Percentiles rank a stretch among this genome's conserved stretches.
Evolutionary conservation across 2,113 vertebrate species (phyloP).

Genomic region (Pseudopodoces humilis): DNA sequence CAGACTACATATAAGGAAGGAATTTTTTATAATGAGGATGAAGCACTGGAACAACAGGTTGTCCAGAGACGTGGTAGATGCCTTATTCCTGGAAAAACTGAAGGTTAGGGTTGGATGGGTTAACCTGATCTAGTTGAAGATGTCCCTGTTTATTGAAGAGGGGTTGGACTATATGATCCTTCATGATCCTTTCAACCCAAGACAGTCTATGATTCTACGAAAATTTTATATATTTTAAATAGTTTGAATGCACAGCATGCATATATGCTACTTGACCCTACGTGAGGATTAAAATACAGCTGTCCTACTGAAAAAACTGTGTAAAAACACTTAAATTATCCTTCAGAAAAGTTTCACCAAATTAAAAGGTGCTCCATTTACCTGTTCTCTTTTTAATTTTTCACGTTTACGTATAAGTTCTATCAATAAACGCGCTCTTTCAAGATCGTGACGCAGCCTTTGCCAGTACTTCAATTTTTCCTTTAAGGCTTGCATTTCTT

Average conservation of each 20-base stretch:
- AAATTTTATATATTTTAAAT: neutral
- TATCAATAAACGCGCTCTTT: conserved; percentile 89
- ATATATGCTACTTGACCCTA: rapidly evolving
- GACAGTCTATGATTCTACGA: neutral
- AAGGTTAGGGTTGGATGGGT: rapidly evolving
- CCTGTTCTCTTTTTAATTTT: conserved; percentile 98
- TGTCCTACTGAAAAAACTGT: neutral
- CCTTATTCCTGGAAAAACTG: neutral
- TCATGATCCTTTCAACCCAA: neutral
- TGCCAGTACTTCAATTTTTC: conserved; percentile 97
- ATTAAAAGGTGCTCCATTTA: conserved; percentile 38
- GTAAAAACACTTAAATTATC: neutral
- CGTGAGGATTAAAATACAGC: neutral
- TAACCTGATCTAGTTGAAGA: neutral
- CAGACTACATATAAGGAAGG: neutral
- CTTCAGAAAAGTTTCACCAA: neutral
- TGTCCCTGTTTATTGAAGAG: neutral
- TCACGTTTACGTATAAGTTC: conserved; percentile 96
- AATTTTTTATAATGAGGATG: neutral
- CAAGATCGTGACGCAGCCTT: conserved; percentile 91
- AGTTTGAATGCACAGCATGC: neutral
- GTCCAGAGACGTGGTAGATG: neutral
- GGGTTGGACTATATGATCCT: neutral
- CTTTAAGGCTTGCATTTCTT: conserved; percentile 90
- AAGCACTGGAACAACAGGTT: neutral